Evolutionary conservation across 2,888 invertebrate species (phyloP).

Genomic region (Ochropleura plecta): DNA sequence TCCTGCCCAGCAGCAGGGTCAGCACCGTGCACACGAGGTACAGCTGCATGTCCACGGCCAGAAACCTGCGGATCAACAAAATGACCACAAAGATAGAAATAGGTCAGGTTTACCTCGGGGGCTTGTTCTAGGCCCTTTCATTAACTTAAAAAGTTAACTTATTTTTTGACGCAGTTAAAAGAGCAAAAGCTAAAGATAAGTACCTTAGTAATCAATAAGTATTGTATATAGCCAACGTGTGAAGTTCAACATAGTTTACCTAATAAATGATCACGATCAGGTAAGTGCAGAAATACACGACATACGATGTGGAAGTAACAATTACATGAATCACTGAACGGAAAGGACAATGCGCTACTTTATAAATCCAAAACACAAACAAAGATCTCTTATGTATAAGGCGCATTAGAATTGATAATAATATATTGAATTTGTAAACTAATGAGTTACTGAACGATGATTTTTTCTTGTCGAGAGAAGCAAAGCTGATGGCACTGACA

Average conservation of each 20-base stretch:
- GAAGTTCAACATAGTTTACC: constrained; percentile 7
- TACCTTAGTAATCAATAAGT: neutral
- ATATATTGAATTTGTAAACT: neutral
- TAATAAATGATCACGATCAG: neutral
- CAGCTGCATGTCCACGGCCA: constrained; percentile 82
- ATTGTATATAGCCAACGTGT: neutral
- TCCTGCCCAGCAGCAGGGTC: constrained; percentile 67
- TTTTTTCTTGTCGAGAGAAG: neutral
- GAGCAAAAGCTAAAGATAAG: neutral
- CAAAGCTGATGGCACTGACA: neutral
- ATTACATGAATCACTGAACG: constrained; percentile 3
- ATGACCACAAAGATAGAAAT: neutral
- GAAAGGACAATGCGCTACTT: neutral
- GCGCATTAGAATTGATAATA: neutral
- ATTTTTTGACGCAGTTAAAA: too few species aligned
- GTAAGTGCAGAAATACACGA: constrained; percentile 2
- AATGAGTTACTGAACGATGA: neutral
- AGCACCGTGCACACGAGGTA: constrained; percentile 71
- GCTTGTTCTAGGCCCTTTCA: neutral
- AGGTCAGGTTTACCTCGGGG: neutral
- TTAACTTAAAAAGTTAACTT: neutral
- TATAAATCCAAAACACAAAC: neutral
- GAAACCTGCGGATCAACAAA: constrained; percentile 70
- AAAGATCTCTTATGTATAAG: neutral
- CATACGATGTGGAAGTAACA: neutral